A percentile compares a stretch with the other conserved stretches of the same genome.
Conservation (phyloP, 1,140 invertebrate genomes). For the Prorops nasuta region DNA sequence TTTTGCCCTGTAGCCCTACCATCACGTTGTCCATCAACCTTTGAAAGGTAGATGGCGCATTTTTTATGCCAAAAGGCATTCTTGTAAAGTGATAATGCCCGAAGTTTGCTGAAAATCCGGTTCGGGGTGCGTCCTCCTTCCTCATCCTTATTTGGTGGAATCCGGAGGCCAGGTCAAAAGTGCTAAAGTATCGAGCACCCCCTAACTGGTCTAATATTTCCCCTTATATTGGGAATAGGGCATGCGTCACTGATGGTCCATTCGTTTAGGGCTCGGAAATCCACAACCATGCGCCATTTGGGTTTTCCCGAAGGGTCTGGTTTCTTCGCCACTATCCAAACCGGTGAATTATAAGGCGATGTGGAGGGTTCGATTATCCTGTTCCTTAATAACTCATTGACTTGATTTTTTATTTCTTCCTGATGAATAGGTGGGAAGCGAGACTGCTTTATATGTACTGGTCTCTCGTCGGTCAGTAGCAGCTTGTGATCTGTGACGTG, state of each 20-base stretch:
- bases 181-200: too few species aligned
- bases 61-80: constrained; percentile 41
- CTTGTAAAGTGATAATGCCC: constrained; percentile 32
- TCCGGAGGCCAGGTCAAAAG: too few species aligned
- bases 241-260: constrained; percentile 31
- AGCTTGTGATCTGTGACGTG: constrained; percentile 24
- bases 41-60: constrained; percentile 44
- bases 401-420: too few species aligned
- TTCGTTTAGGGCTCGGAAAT: constrained; percentile 45
- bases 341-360: too few species aligned
- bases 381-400: too few species aligned
- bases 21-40: constrained; percentile 38
- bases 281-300: too few species aligned
- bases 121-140: constrained; percentile 23
- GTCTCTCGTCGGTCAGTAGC: too few species aligned
- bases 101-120: constrained; percentile 36
- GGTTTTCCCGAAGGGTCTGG: constrained; percentile 23
- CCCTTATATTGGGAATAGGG: not conserved
- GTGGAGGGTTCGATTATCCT: too few species aligned
- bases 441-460: too few species aligned
- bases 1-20: too few species aligned
- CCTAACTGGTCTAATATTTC: not conserved
- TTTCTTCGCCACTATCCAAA: too few species aligned
- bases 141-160: not conserved
- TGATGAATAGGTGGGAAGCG: too few species aligned